Percentiles rank a stretch among this genome's conserved stretches.
phyloP scores from a whole-genome alignment of 2,113 vertebrate genomes.

The Oostethus manadensis region DNA sequence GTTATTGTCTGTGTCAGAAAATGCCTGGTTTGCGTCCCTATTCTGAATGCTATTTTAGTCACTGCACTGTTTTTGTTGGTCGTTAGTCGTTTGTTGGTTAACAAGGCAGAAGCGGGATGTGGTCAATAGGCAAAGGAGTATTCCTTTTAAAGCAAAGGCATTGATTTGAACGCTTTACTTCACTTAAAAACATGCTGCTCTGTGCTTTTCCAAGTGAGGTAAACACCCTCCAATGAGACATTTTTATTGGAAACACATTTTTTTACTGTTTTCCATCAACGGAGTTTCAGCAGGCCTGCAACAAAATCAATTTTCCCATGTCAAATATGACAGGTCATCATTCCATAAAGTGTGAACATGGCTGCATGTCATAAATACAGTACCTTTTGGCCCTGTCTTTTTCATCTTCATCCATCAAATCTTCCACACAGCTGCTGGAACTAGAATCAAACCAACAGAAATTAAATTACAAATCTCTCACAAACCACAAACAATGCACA shows the following conservation, averaged over 20 bases:
- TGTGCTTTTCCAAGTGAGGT: neutral
- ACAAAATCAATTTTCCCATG: neutral
- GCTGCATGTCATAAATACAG: neutral
- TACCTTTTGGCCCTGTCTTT: conserved; percentile 94
- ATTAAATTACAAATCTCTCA: conserved; percentile 15
- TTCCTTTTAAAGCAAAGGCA: neutral
- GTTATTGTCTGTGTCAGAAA: too few species aligned
- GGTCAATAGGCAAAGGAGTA: neutral
- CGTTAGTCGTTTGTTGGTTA: too few species aligned
- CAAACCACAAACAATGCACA: neutral
- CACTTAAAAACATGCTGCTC: neutral
- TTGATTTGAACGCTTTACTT: neutral
- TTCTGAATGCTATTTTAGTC: too few species aligned
- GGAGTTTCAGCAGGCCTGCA: neutral
- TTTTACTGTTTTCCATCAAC: neutral
- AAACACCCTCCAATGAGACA: neutral
- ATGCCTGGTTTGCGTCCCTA: too few species aligned
- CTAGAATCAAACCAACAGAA: conserved; percentile 58
- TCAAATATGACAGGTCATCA: neutral
- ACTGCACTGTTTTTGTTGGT: neutral
- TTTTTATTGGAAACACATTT: conserved; percentile 1
- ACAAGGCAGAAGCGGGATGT: neutral
- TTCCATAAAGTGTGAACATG: neutral
- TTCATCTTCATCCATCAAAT: conserved; percentile 91
- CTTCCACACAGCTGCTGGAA: conserved; percentile 80